Evolutionary conservation across 1,140 invertebrate genomes (phyloP).

Genomic region (Caligus rogercresseyi): DNA sequence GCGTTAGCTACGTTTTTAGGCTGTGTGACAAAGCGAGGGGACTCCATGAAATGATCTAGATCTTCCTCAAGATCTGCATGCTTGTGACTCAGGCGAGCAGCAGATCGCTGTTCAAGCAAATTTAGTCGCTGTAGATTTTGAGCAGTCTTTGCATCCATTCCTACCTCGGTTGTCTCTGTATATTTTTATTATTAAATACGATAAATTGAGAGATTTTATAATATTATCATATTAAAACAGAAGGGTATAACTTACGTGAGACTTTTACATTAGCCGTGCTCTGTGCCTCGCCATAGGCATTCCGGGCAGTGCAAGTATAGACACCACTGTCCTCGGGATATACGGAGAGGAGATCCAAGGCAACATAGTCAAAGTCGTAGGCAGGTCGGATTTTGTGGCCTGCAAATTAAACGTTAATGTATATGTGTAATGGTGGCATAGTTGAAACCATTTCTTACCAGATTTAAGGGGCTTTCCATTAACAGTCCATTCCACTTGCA

Average conservation of each 20-base stretch:
- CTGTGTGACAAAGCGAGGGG: slow-evolving; percentile 63
- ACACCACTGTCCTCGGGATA: slow-evolving; percentile 93
- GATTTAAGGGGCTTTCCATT: slow-evolving; percentile 53
- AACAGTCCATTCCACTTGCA: slow-evolving; percentile 93
- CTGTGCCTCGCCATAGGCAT: slow-evolving; percentile 79
- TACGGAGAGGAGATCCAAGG: slow-evolving; percentile 80
- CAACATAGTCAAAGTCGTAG: slow-evolving; percentile 94
- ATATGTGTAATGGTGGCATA: not conserved
- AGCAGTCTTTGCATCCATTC: slow-evolving; percentile 51
- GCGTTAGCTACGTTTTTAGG: slow-evolving; percentile 66
- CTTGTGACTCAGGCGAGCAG: slow-evolving; percentile 40
- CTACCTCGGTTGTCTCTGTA: slow-evolving; percentile 4
- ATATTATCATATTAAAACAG: too few relatives aligned
- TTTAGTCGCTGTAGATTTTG: slow-evolving; percentile 37
- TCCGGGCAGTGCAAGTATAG: slow-evolving; percentile 77
- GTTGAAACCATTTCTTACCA: slow-evolving; percentile 37
- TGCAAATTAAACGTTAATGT: slow-evolving; percentile 22
- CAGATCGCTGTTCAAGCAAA: not conserved
- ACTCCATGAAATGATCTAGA: slow-evolving; percentile 47
- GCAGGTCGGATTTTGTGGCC: slow-evolving; percentile 87
- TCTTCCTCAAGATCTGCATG: slow-evolving; percentile 53
- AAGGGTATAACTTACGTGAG: not conserved
- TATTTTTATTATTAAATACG: not conserved
- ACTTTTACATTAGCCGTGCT: slow-evolving; percentile 72
- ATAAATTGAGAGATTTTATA: too few relatives aligned